Evolutionary conservation across 2,797 vertebrate genomes (phyloP), one percentile per base, ranked within the genome.

Genomic region (Coreius guichenoti): DNA sequence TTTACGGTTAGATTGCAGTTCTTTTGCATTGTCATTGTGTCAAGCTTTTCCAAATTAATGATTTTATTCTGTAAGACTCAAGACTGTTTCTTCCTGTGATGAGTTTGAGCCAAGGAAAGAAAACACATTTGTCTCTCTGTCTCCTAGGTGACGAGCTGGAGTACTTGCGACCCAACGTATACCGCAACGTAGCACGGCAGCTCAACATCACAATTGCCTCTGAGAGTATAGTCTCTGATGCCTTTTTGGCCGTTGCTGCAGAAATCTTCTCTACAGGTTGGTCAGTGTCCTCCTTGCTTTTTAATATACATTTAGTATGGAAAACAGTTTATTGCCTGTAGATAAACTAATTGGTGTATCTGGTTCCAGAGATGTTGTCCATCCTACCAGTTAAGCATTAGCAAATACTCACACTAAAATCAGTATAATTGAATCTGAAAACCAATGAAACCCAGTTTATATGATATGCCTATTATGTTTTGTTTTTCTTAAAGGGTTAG

Each of bases 201-300:
- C 92, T 99, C 78, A 98, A 98, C 94, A 97, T 99, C 93, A 96
- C 97, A 0, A 94, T 99, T 88, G 95, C 97, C 2, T 97, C 96
- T 0, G 98, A 99, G 93, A 94, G 89, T 0, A 93, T 97, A 79
- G 96, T 99, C 92, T 98, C 97, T 0, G 98, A 99, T 0, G 98
- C 98, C 3, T 99, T 99, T 93, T 93, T 99, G 90, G 97, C 97
- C 0, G 97, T 99, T 29, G 98, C 98, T 0, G 93, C 96, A 0
- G 97, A 99, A 91, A 98, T 99, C 77, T 99, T 99, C 93, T 96
- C 96, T 1, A 97, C 98, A 94, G 98, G 98, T 99, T 90, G n/a
- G 70, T 87, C 43, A 23, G 7, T 29, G 9, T 65, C 29, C 29
- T 31, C 1, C 36, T 56, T 56, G 47, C 61, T 16, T 47, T 17